phyloP scores from a whole-genome alignment of 2,888 invertebrate species.

The Ophion slaviceki region DNA sequence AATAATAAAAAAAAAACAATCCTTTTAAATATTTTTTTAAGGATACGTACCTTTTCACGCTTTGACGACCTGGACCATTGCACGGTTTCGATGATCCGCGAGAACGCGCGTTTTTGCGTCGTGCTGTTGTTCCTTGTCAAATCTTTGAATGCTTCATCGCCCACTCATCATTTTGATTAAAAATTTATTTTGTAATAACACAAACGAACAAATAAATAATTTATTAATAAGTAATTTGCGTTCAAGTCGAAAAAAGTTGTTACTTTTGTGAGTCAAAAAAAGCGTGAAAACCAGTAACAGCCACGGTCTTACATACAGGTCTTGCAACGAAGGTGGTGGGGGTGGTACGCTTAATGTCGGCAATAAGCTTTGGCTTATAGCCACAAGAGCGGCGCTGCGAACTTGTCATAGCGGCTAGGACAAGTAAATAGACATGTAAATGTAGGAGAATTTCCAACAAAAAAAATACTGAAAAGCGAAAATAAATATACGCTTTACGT shows the following conservation, averaged over 20 bases:
- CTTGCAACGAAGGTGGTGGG: too few relatives aligned
- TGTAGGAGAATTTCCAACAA: too few relatives aligned
- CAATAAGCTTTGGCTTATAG: too few relatives aligned
- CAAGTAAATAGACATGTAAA: too few relatives aligned
- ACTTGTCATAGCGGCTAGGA: too few relatives aligned
- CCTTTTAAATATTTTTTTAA: constrained; percentile 11
- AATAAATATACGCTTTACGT: too few relatives aligned
- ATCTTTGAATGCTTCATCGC: constrained; percentile 3
- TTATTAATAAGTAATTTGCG: background rate
- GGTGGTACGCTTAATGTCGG: too few relatives aligned
- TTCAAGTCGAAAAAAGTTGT: background rate
- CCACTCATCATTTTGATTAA: background rate
- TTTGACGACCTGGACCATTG: constrained; percentile 16
- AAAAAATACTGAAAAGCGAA: too few relatives aligned
- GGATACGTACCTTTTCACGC: constrained; percentile 17
- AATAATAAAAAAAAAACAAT: constrained; percentile 8
- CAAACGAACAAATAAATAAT: constrained; percentile 13
- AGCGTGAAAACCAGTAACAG: background rate
- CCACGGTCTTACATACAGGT: background rate
- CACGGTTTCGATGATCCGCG: constrained; percentile 9
- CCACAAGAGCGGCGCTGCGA: too few relatives aligned
- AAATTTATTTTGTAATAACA: constrained; percentile 21
- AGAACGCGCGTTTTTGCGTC: constrained; percentile 13
- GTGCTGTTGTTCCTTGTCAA: constrained; percentile 20
- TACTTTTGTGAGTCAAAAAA: constrained; percentile 14